Evolutionary conservation across 1,140 invertebrate species (phyloP).

Genomic region (Ctenoplectra terminalis): DNA sequence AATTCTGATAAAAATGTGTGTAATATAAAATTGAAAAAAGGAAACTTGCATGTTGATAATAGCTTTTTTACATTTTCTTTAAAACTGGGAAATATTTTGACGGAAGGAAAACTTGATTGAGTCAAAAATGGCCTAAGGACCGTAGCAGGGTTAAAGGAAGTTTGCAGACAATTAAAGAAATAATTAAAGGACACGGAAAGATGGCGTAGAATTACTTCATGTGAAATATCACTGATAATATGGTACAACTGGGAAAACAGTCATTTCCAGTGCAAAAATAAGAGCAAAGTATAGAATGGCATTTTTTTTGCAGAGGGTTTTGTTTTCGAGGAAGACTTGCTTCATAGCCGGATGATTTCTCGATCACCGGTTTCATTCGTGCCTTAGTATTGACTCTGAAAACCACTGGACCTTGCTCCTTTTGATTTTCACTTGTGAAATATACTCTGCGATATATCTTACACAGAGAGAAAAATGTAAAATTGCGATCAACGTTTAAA

Average conservation of each 20-base stretch:
- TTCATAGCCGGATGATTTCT: background rate
- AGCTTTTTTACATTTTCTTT: too few species aligned
- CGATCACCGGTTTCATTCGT: conserved; percentile 7
- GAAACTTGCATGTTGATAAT: too few species aligned
- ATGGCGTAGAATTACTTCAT: too few species aligned
- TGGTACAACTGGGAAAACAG: background rate
- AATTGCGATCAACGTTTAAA: background rate
- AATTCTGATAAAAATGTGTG: too few species aligned
- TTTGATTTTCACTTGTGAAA: conserved; percentile 13
- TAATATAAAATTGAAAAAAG: too few species aligned
- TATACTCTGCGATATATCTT: background rate
- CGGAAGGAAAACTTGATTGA: too few species aligned
- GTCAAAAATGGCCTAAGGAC: too few species aligned
- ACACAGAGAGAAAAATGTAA: background rate
- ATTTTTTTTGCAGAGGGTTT: background rate
- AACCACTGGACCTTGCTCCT: conserved; percentile 1
- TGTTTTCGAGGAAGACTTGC: background rate
- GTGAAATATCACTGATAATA: background rate
- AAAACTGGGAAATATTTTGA: too few species aligned
- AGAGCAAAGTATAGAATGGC: background rate
- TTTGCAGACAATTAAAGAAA: too few species aligned
- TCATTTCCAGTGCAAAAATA: too few species aligned
- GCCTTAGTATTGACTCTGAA: background rate
- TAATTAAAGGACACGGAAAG: too few species aligned
- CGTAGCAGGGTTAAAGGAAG: too few species aligned